Evolutionary conservation across 1,140 invertebrate species (phyloP), one percentile per base, ranked within the genome.

Genomic region (Plectus sambesii): DNA sequence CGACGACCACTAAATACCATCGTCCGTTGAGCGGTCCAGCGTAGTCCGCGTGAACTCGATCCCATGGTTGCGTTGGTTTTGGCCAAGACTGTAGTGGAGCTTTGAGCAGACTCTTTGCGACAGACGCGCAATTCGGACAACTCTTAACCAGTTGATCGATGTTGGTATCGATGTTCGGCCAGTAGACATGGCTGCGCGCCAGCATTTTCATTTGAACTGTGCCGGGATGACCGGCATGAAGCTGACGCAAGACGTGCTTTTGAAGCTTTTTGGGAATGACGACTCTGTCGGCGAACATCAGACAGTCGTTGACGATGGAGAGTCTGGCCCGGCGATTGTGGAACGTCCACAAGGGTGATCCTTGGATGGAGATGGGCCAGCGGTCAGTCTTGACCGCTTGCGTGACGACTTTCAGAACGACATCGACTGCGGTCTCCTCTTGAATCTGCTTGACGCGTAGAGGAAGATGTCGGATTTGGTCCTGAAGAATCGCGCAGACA

Each of bases 111-210:
- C 19, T 19, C 33, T 44, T 55, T 17, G 33, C 17, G 0, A 26
- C 25, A n/a, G 30, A 8, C 17, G 53, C 42, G 55, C 76, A 77
- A 15, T 63, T 60, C 15, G 59, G 56, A 54, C 76, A 78, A 2
- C 30, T 20, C 55, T 70, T 72, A 3, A 72, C 62, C 20, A 60
- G 52, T 15, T 54, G 24, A 49, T 70, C 69, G 29, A 77, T 74
- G 5, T 74, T 69, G 19, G 51, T 25, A 51, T 79, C 72, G 0
- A 77, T 69, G 2, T 60, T 59, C 8, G 67, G 69, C 74, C 73
- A 79, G 72, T 73, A 78, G 3, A 66, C 47, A 41, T 61, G 54
- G 17, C 42, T 52, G 19, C 64, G 17, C 12, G 66, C 68, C 5
- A 69, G 33, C 5, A 42, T 26, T 47, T 73, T 70, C 66, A 69